phyloP scores from a whole-genome alignment of 2,797 vertebrate species.

The Microcaecilia unicolor region DNA sequence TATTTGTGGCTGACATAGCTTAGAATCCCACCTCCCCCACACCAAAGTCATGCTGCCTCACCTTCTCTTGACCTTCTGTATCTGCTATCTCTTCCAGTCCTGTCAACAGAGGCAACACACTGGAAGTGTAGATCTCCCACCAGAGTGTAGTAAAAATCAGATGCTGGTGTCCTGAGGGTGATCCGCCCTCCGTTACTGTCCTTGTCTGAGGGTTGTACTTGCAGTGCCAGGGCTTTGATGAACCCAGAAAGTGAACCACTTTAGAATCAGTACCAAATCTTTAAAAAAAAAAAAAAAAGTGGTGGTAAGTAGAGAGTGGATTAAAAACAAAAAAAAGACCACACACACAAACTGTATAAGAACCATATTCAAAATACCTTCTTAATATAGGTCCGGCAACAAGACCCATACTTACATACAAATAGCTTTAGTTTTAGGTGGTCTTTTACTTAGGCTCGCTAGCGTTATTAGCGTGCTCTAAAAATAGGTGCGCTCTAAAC shows the following conservation, averaged over 20 bases:
- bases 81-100: conserved; percentile 12
- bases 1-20: no score
- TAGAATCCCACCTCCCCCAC: not conserved
- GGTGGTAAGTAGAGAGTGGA: no score
- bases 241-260: conserved; percentile 74
- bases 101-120: conserved; percentile 25
- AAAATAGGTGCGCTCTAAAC: no score
- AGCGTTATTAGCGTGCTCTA: no score
- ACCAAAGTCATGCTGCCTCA: no score
- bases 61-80: conserved; percentile 12
- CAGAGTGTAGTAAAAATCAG: conserved; percentile 56
- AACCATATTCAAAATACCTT: no score
- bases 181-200: conserved; percentile 16
- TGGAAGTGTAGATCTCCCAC: conserved; percentile 62
- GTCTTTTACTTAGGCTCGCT: no score
- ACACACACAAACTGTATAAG: no score
- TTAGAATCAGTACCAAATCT: conserved; percentile 68
- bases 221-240: conserved; percentile 64
- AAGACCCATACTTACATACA: no score
- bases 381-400: no score
- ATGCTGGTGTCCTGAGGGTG: conserved; percentile 14
- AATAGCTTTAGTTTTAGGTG: no score
- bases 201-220: conserved; percentile 34
- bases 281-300: conserved; percentile 6
- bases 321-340: no score